Conservation (phyloP, 2,888 invertebrate genomes). For the Eurytoma adleriae region DNA sequence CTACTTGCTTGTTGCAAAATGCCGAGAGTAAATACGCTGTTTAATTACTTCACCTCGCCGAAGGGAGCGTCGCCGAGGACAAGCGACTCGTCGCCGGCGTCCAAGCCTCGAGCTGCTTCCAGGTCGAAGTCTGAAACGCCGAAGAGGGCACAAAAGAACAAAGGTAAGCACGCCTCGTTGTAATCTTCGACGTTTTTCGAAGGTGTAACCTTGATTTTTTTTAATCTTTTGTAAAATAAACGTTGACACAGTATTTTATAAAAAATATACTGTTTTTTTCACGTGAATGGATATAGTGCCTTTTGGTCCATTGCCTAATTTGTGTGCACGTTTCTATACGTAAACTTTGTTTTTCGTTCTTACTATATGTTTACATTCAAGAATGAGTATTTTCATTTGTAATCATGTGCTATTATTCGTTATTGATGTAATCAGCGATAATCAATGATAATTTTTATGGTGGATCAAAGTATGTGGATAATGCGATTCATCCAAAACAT, state of each 20-base stretch:
- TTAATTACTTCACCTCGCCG: slow-evolving; percentile 82
- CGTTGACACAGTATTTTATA: no score
- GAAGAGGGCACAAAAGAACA: slow-evolving; percentile 54
- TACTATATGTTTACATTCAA: no score
- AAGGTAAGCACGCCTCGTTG: slow-evolving; percentile 36
- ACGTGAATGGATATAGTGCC: no score
- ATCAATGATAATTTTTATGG: neutral
- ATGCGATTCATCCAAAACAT: no score
- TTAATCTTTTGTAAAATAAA: neutral
- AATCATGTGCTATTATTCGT: neutral
- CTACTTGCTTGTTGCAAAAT: slow-evolving; percentile 15
- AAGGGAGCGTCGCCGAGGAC: slow-evolving; percentile 61
- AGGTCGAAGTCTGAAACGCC: slow-evolving; percentile 51
- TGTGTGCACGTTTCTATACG: no score
- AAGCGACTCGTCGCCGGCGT: slow-evolving; percentile 52
- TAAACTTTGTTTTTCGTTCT: no score
- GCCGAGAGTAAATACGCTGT: slow-evolving; percentile 80
- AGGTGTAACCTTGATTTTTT: neutral
- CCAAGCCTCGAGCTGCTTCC: slow-evolving; percentile 54
- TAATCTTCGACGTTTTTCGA: neutral
- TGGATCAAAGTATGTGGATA: no score
- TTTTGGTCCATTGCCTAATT: neutral
- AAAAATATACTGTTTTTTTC: no score
- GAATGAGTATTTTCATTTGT: neutral
- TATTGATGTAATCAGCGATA: no score